Base-by-base conservation (phyloP, 2,888 invertebrate species). In the Chirona hameri region DNA sequence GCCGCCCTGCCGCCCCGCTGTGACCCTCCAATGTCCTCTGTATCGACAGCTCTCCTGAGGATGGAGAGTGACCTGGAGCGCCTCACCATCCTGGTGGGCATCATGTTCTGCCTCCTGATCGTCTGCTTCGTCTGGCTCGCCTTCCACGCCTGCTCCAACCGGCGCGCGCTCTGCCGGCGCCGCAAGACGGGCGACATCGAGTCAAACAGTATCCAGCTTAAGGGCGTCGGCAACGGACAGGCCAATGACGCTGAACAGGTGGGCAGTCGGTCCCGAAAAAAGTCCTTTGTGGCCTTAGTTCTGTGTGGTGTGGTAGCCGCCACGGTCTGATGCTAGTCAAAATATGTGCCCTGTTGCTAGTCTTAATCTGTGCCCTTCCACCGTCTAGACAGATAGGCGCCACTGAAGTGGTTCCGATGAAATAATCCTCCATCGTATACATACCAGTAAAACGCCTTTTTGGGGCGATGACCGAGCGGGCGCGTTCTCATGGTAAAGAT, bases 41-140 rank as follows among this genome's bases (percentile, higher is more conserved):
- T 65, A 15, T 29, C 69, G 21, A 7, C 76, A 76, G 76, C 76
- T 3, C 76, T 76, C 31, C 4, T 24, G 0, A 12, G 76, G 76
- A 31, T 76, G 76, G 76, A 76, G 76, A 15, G 4, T 7, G 76
- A 76, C 76, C 76, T 76, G 76, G 39, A 76, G 76, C 76, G 76
- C 39, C 76, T 76, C 7, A 76, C 76, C 18, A 24, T 76, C 21
- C 76, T 76, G 76, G 76, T 76, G 39, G 76, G 27, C 76, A 21
- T 76, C 76, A 39, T 39, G 39, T 76, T 76, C 76, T 76, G 76
- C 24, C 39, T 76, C 21, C 76, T 76, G 39, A 15, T 76, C 15
- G 76, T 76, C 39, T 31, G 39, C 39, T 76, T 76, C 76, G 0
- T 76, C 39, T 76, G 76, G 76, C 76, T 76, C 4, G 76, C 76